These are phyloP conservation scores for Falcunculus frontatus DNA, from an alignment of 2,113 vertebrate species.

Conservation along the genomic window DNA sequence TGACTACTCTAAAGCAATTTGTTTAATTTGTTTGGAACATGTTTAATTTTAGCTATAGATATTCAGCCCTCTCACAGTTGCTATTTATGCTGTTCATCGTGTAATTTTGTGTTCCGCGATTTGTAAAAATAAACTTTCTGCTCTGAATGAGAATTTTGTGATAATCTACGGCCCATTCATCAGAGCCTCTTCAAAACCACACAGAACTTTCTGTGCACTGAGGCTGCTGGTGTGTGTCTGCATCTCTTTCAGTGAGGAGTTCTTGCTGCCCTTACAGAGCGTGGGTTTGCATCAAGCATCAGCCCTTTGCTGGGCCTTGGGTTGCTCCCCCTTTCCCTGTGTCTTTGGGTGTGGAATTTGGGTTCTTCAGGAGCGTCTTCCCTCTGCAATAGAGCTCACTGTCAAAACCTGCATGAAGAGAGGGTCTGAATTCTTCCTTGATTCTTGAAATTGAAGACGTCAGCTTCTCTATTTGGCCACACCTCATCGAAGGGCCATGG, in stretches of 20 bases:
- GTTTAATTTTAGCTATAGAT: conserved; percentile 46
- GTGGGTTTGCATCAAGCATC: neutral
- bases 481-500: neutral
- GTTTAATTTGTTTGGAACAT: conserved; percentile 52
- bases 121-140: conserved; percentile 34
- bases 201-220: neutral
- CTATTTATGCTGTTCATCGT: neutral
- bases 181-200: neutral
- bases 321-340: neutral
- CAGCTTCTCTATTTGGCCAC: neutral
- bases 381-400: neutral
- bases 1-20: conserved; percentile 54
- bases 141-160: neutral
- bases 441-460: neutral
- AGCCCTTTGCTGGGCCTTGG: neutral
- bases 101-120: conserved; percentile 20
- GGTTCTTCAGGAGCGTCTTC: neutral
- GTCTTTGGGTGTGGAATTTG: neutral
- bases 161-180: neutral
- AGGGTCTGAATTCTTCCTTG: neutral
- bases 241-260: neutral
- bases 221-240: neutral
- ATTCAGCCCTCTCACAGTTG: neutral
- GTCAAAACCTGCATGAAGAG: neutral
- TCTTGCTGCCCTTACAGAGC: neutral